Conservation (phyloP, 2,888 invertebrate species). For the Torymus auratus region DNA sequence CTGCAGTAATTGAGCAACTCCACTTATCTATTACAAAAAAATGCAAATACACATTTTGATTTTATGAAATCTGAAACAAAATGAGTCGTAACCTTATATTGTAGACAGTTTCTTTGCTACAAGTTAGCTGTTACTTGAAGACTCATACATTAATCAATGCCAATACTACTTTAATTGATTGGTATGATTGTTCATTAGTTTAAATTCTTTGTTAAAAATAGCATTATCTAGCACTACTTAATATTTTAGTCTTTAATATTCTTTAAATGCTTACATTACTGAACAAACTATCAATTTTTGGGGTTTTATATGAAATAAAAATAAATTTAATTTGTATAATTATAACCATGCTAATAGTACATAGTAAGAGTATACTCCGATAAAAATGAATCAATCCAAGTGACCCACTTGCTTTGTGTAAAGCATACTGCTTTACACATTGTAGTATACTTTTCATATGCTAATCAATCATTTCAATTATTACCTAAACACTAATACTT, state of each 20-base stretch:
- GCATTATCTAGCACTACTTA: background rate
- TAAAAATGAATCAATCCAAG: slow-evolving; percentile 19
- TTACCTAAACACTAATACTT: slow-evolving; percentile 1
- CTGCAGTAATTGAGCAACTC: no score
- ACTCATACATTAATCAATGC: slow-evolving; percentile 36
- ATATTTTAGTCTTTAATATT: slow-evolving; percentile 3
- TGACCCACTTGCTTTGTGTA: slow-evolving; percentile 30
- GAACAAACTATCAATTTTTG: background rate
- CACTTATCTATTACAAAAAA: no score
- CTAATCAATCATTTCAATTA: slow-evolving; percentile 23
- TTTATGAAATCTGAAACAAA: no score
- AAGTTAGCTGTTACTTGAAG: slow-evolving; percentile 8
- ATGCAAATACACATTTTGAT: no score
- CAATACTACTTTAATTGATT: slow-evolving; percentile 34
- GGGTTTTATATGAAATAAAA: background rate
- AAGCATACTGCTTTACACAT: slow-evolving; percentile 7
- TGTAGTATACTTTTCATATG: slow-evolving; percentile 19
- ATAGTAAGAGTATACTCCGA: background rate
- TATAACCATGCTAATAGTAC: no score
- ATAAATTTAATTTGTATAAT: no score
- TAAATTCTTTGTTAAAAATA: slow-evolving; percentile 39
- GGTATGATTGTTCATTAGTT: slow-evolving; percentile 29
- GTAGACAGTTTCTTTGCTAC: background rate
- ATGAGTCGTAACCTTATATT: background rate
- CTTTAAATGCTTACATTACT: background rate